Conservation (phyloP, 37 sponge, comb jelly and placozoan species). For the Petrosia ficiformis region DNA sequence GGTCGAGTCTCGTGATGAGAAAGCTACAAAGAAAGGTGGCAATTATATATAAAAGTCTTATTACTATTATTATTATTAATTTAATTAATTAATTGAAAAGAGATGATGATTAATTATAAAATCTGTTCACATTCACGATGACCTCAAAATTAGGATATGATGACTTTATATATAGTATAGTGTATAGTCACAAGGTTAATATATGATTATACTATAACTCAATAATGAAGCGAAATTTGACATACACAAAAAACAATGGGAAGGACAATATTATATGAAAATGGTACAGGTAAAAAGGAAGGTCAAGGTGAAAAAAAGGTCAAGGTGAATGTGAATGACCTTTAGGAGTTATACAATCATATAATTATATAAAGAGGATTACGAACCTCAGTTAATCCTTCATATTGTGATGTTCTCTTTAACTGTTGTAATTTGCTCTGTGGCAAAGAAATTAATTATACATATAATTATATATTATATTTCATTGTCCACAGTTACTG, state of each 20-base stretch:
- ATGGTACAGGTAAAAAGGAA: conserved; percentile 7
- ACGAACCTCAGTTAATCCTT: background rate
- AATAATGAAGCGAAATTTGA: no score
- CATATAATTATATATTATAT: no score
- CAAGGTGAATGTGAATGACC: conserved; percentile 1
- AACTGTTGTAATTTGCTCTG: conserved; percentile 2
- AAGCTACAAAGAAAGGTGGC: background rate
- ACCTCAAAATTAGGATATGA: no score
- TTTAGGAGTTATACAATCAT: background rate
- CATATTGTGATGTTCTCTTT: conserved; percentile 2
- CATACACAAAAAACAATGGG: no score
- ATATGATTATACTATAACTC: no score
- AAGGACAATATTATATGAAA: no score
- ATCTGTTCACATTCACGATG: background rate
- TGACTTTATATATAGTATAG: no score
- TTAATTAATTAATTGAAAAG: background rate
- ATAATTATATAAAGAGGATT: background rate
- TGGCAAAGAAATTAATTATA: no score
- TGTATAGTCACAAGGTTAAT: no score
- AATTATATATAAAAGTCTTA: background rate
- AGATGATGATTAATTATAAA: background rate
- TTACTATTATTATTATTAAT: background rate
- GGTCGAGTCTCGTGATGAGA: no score
- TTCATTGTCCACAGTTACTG: no score
- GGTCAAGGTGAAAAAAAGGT: conserved; percentile 4